These are phyloP conservation scores for Nysson spinosus DNA, from an alignment of 2,888 invertebrate species.

Conservation along the genomic window DNA sequence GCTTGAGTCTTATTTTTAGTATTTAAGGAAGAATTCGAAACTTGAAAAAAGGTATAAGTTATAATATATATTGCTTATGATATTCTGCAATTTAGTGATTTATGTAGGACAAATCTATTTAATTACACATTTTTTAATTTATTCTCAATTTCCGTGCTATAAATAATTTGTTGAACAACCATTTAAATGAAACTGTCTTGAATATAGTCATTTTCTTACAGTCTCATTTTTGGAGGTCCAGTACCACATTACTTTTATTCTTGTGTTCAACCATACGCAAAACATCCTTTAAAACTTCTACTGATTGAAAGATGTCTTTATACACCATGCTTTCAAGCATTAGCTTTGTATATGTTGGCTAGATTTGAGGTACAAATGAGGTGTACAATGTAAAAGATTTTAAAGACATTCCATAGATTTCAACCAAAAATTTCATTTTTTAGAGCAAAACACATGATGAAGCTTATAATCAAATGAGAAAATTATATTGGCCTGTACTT, in stretches of 20 bases:
- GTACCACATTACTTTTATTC: conserved; percentile 89
- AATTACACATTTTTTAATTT: too few relatives aligned
- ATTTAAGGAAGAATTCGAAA: too few relatives aligned
- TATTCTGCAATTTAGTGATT: too few relatives aligned
- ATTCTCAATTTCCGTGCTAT: too few relatives aligned
- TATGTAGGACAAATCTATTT: too few relatives aligned
- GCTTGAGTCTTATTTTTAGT: too few relatives aligned
- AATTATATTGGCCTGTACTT: conserved; percentile 83
- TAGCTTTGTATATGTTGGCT: conserved; percentile 86
- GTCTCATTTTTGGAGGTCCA: conserved; percentile 88
- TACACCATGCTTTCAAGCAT: conserved; percentile 85
- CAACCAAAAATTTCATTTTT: neutral
- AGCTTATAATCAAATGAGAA: conserved; percentile 82
- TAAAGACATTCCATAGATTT: neutral
- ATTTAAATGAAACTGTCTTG: neutral
- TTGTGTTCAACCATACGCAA: conserved; percentile 57
- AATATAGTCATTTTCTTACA: conserved; percentile 67
- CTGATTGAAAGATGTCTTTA: conserved; percentile 86
- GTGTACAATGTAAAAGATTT: too few relatives aligned
- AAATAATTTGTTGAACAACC: too few relatives aligned
- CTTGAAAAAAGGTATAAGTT: too few relatives aligned
- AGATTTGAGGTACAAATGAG: conserved; percentile 82
- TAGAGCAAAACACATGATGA: conserved; percentile 84
- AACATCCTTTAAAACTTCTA: conserved; percentile 74
- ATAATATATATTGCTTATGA: too few relatives aligned